Evolutionary conservation across 2,888 invertebrate genomes (phyloP), one percentile per base, ranked within the genome.

Genomic region (Luperina testacea): DNA sequence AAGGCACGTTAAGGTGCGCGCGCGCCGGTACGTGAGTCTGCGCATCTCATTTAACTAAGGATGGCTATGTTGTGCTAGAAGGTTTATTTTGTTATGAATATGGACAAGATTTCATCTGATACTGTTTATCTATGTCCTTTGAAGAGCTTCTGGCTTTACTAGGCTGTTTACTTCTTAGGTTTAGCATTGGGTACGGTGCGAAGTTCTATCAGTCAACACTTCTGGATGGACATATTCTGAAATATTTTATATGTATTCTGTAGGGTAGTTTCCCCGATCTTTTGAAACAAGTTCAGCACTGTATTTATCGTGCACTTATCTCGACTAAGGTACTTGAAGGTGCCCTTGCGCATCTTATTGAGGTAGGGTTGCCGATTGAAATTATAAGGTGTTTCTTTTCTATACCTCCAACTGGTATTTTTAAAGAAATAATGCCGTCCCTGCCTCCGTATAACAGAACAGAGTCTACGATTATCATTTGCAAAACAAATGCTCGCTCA

Each of bases 31-130:
- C 89, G 89, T 88, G 90, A 88, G 82, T 83, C 82, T 82, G 85
- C 81, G 87, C 83, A 88, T 90, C 88, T 90, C 88, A 88, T 90
- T 88, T 85, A 86, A 78, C 81, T 88, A 84, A 83, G 91, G 88
- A 73, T 87, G 81, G 15, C 72, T 51, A 11, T 48, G 59, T 63
- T 48, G 27, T 61, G 27, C 32, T 72, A 24, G 27, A 2, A n/a
- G 13, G 15, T 57, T 75, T 75, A 57, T 48, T 57, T 68, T 68
- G 27, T n/a, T 13, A 59, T 53, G 45, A 78, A 17, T 38, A 27
- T 65, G 45, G 24, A n/a, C 32, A 45, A 27, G 61, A 78, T 48
- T 15, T 42, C 9, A 32, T 20, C n/a, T 59, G 27, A 38, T 59
- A 11, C 20, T 77, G 51, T 42, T 59, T 51, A 4, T 51, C 3